Conservation (phyloP, 2,797 vertebrate species). For the Eidolon dupreanum region DNA sequence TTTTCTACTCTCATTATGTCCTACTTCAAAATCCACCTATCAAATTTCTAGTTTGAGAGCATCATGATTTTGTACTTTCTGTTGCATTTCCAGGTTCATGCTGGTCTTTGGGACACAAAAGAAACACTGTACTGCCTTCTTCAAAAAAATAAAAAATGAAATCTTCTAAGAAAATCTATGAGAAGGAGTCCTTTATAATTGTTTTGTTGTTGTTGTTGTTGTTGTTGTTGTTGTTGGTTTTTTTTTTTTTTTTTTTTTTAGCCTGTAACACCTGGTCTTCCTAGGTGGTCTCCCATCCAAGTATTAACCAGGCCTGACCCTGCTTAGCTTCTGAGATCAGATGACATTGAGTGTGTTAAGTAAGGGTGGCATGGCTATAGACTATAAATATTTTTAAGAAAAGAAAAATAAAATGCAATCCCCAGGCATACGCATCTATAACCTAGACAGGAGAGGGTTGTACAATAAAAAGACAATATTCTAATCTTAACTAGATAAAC, state of each 20-base stretch:
- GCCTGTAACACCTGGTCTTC: no score
- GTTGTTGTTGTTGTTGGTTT: neutral
- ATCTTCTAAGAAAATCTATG: constrained; percentile 1
- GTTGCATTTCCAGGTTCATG: neutral
- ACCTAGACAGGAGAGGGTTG: neutral
- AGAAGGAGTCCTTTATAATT: neutral
- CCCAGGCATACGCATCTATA: neutral
- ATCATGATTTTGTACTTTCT: neutral
- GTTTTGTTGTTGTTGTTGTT: no score
- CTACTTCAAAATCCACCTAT: neutral
- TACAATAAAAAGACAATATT: neutral
- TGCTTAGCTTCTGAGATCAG: no score
- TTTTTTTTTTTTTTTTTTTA: neutral
- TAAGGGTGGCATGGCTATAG: no score
- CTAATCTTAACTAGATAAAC: neutral
- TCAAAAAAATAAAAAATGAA: constrained; percentile 15
- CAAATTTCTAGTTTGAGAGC: neutral
- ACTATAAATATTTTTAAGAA: constrained; percentile 26
- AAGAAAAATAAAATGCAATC: constrained; percentile 15
- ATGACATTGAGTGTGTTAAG: no score
- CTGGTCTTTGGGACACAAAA: neutral
- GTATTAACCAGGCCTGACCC: no score
- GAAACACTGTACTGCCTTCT: neutral
- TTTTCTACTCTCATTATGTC: neutral
- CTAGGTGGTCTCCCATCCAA: no score